A percentile compares a stretch with the other conserved stretches of the same genome.
These are phyloP conservation scores for Nephrotoma flavescens DNA, from an alignment of 2,888 invertebrate genomes.

Conservation along the genomic window DNA sequence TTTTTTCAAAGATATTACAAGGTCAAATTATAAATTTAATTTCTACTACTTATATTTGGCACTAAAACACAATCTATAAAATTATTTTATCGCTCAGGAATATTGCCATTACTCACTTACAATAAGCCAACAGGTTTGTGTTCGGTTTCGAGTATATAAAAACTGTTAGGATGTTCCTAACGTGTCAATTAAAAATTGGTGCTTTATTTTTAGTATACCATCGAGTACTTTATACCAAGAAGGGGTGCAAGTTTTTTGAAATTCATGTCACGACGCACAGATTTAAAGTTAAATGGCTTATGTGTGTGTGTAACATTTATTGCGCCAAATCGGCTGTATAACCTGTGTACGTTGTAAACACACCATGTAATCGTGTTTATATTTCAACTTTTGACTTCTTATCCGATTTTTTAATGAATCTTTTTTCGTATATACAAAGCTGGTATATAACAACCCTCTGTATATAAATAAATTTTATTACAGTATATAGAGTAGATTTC, in stretches of 20 bases:
- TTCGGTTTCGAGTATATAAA: background rate
- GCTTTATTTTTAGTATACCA: background rate
- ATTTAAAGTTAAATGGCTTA: background rate
- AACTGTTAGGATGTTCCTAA: background rate
- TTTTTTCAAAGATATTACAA: background rate
- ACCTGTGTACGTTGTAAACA: background rate
- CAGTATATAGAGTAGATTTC: background rate
- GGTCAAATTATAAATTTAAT: background rate
- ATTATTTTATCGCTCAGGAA: no score
- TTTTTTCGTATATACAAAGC: background rate
- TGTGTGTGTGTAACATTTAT: background rate
- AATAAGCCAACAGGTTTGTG: background rate
- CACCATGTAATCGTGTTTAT: background rate
- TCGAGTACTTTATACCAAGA: background rate
- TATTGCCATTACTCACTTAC: no score
- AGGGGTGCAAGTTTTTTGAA: background rate
- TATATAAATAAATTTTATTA: background rate
- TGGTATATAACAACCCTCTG: background rate
- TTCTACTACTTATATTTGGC: background rate
- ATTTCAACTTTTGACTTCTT: background rate
- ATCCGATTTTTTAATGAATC: background rate
- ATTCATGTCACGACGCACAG: background rate
- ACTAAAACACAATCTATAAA: no score
- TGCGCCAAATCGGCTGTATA: background rate
- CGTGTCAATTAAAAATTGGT: background rate